Evolutionary conservation across 2,113 vertebrate species (phyloP).

Genomic region (Mellivora capensis): DNA sequence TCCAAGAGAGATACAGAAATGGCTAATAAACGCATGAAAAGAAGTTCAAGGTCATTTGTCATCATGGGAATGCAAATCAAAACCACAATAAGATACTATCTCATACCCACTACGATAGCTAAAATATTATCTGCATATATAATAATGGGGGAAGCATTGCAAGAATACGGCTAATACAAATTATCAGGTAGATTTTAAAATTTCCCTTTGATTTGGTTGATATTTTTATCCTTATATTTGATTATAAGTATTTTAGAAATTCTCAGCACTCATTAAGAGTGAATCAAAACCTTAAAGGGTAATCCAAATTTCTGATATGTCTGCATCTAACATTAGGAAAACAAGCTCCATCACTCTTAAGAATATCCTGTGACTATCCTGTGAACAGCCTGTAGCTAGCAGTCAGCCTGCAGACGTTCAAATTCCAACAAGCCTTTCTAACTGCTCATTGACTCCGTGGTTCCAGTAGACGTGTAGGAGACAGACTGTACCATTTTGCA

Average conservation of each 20-base stretch:
- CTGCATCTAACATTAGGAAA: not conserved
- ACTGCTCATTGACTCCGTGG: not conserved
- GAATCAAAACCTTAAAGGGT: not conserved
- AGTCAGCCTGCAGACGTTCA: not conserved
- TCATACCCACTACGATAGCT: not conserved
- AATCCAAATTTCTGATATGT: not conserved
- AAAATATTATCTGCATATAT: not conserved
- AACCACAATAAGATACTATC: not conserved
- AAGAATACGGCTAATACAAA: not conserved
- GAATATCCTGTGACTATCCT: not conserved
- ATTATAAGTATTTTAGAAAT: not conserved
- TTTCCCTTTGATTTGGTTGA: not conserved
- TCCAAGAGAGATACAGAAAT: not conserved
- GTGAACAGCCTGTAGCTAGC: not conserved
- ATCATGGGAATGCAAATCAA: not conserved
- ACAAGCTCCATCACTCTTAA: not conserved
- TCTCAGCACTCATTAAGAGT: not conserved
- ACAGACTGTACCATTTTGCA: not conserved
- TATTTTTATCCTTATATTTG: not conserved
- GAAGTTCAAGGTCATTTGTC: not conserved
- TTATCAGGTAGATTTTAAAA: not conserved
- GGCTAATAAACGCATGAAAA: not conserved
- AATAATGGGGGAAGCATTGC: not conserved
- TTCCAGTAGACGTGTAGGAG: not conserved
- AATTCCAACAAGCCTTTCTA: not conserved